Conservation (phyloP, 2,888 invertebrate species). For the Ceratothoa steindachneri region DNA sequence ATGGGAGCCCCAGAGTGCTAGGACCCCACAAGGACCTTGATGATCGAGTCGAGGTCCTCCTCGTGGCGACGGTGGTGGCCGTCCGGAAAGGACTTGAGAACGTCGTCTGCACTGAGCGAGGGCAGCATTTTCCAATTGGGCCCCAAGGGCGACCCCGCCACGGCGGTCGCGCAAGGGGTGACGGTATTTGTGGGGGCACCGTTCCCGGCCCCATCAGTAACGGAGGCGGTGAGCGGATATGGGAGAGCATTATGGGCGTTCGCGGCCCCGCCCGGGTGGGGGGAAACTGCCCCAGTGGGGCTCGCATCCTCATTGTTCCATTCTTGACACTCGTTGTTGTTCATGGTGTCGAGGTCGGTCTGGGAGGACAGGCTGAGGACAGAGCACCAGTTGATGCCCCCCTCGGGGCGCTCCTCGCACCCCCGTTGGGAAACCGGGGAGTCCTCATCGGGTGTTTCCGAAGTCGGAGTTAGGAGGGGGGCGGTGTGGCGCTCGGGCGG, state of each 20-base stretch:
- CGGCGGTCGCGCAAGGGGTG: slow-evolving; percentile 35
- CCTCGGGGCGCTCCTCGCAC: slow-evolving; percentile 56
- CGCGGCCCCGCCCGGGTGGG: not conserved
- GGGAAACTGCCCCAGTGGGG: not conserved
- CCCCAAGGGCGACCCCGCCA: not conserved
- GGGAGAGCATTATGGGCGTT: no score
- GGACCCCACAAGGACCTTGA: slow-evolving; percentile 45
- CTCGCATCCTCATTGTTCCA: slow-evolving; percentile 22
- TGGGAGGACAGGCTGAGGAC: slow-evolving; percentile 80
- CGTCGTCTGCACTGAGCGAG: slow-evolving; percentile 54
- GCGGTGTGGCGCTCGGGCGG: slow-evolving; percentile 51
- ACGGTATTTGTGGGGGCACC: slow-evolving; percentile 39
- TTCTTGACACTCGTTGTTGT: slow-evolving; percentile 43
- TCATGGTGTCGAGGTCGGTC: slow-evolving; percentile 71
- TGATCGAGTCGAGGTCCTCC: slow-evolving; percentile 43
- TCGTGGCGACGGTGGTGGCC: slow-evolving; percentile 40
- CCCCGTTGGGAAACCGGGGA: not conserved
- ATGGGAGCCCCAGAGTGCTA: no score
- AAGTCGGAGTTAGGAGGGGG: slow-evolving; percentile 61
- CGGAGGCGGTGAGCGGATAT: not conserved
- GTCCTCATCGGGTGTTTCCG: slow-evolving; percentile 54
- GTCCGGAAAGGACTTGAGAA: slow-evolving; percentile 53
- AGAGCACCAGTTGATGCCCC: slow-evolving; percentile 83
- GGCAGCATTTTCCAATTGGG: slow-evolving; percentile 39
- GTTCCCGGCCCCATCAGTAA: slow-evolving; percentile 15